Percentiles rank a stretch among this genome's conserved stretches.
Conservation (phyloP, 2,888 invertebrate species). For the Coelogynopora nodosa region DNA sequence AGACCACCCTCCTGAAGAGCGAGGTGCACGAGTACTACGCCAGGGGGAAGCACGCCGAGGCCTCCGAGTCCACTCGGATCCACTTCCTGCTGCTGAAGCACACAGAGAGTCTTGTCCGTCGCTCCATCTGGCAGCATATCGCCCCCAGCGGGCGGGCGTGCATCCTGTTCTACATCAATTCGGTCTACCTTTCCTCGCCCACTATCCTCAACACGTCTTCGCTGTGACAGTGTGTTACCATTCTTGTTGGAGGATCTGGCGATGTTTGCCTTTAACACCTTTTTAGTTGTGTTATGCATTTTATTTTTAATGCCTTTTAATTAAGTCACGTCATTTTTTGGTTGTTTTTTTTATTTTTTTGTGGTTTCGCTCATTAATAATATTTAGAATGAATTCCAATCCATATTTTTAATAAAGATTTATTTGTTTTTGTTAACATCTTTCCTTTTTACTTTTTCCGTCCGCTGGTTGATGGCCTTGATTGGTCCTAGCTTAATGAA, state of each 20-base stretch:
- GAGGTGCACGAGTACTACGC: neutral
- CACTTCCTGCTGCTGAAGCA: neutral
- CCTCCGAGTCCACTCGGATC: neutral
- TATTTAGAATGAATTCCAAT: neutral
- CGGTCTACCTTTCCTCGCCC: neutral
- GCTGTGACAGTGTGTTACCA: neutral
- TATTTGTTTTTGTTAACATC: too few species aligned
- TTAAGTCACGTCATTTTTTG: too few species aligned
- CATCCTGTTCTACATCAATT: neutral
- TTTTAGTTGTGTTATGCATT: too few species aligned
- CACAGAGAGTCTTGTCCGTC: neutral
- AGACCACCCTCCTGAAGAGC: too few species aligned
- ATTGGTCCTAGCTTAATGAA: too few species aligned
- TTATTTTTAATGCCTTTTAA: too few species aligned
- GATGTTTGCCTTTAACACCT: too few species aligned
- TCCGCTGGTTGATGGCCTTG: neutral
- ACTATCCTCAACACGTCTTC: neutral
- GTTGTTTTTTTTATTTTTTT: neutral
- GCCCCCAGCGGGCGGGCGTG: neutral
- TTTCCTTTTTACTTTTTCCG: neutral
- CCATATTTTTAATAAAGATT: neutral
- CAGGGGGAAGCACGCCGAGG: neutral
- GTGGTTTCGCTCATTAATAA: neutral
- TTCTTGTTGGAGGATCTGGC: neutral
- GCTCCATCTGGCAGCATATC: neutral